A percentile compares a stretch with the other conserved stretches of the same genome.
phyloP scores from a whole-genome alignment of 2,113 vertebrate genomes.

The Rhabdornis inornatus region DNA sequence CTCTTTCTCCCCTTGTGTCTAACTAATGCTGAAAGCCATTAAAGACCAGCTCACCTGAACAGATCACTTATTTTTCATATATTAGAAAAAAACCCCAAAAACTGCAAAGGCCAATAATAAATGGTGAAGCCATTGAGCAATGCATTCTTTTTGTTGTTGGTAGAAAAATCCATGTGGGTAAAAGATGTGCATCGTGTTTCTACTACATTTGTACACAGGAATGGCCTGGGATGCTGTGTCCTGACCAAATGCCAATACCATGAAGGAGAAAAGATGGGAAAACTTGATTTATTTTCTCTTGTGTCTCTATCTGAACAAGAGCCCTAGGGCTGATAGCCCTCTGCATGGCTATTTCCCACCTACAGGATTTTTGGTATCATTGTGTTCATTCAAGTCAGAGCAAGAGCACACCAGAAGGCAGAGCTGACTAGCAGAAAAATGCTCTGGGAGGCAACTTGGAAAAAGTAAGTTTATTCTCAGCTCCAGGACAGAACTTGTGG shows the following conservation, averaged over 20 bases:
- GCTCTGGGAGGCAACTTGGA: background rate
- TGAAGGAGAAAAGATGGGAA: background rate
- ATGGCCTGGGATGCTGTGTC: background rate
- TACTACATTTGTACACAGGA: background rate
- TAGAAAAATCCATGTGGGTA: background rate
- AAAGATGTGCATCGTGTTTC: background rate
- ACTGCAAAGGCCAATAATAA: background rate
- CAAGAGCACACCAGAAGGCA: background rate
- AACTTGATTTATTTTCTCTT: background rate
- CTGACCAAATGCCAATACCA: background rate
- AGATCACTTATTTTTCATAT: background rate
- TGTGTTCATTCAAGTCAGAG: background rate
- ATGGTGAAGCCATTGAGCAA: background rate
- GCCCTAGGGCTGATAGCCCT: background rate
- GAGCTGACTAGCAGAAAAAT: background rate
- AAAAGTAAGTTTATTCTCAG: background rate
- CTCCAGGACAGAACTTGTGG: background rate
- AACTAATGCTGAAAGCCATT: background rate
- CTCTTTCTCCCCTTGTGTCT: background rate
- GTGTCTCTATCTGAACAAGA: background rate
- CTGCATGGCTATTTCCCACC: background rate
- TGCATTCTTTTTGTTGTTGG: background rate
- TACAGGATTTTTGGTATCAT: background rate
- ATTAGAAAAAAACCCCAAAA: background rate
- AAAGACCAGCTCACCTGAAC: background rate